These are phyloP conservation scores for Melanotaenia nigrans DNA, from an alignment of 2,797 vertebrate genomes.

Conservation along the genomic window DNA sequence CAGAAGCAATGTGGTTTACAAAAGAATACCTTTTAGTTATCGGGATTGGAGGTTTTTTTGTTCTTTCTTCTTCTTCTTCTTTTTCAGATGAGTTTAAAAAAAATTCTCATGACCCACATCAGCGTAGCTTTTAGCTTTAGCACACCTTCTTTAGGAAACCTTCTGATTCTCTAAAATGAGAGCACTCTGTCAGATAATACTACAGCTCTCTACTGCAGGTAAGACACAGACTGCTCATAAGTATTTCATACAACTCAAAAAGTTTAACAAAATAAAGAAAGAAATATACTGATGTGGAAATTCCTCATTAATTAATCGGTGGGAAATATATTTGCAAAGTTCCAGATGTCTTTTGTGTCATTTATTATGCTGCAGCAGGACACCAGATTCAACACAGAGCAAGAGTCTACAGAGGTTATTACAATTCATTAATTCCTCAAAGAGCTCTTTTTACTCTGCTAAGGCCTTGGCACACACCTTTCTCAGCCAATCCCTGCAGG, in stretches of 20 bases:
- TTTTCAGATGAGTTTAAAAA: not conserved
- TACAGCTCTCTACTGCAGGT: not conserved
- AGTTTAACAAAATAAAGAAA: not conserved
- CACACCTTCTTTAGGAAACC: not conserved
- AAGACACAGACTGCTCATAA: not conserved
- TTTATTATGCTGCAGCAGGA: too few species aligned
- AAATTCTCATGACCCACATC: not conserved
- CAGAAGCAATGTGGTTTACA: not conserved
- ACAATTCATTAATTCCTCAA: too few species aligned
- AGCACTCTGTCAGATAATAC: not conserved
- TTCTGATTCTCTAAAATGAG: not conserved
- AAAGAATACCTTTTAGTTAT: not conserved
- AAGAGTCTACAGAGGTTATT: too few species aligned
- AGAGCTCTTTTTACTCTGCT: not conserved
- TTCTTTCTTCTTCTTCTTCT: too few species aligned
- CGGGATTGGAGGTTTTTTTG: not conserved
- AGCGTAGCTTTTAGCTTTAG: not conserved
- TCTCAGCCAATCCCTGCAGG: not conserved
- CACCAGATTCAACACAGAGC: too few species aligned
- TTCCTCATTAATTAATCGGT: too few species aligned
- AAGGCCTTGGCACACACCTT: not conserved
- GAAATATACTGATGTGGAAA: too few species aligned
- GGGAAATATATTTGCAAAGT: too few species aligned
- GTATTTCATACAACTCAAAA: not conserved
- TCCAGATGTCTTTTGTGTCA: too few species aligned